Base-by-base conservation (phyloP, 2,113 vertebrate species). In the Nothocercus julius region DNA sequence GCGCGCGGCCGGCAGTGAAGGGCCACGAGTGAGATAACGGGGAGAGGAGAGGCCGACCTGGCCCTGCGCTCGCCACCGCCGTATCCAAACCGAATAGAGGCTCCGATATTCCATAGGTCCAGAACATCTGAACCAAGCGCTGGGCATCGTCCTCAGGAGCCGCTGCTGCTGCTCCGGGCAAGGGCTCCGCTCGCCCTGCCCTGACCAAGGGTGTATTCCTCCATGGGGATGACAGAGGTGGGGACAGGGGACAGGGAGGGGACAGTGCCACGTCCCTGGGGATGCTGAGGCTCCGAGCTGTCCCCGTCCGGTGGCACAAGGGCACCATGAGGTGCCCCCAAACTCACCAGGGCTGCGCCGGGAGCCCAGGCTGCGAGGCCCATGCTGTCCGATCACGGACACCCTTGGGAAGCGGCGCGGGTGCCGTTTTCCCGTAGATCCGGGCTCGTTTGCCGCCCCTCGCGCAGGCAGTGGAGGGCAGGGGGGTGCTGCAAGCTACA, bases 31-130 rank as follows among this genome's bases (percentile, higher is more conserved):
- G 40, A 95, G 85, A 75, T 90, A 75, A 75, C 11, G 56, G 51
- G 91, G 54, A 95, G 87, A 93, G 87, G 93, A 95, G 78, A 93
- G 91, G 67, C 82, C 49, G 94, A 96, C 95, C 94, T 90, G 94
- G 91, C 62, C 87, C 77, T 86, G 94, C 95, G 82, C 56, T 95
- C 94, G 92, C 69, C 15, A 4, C 56, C 0, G 24, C 72, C 72
- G 93, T 63, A 96, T 96, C 81, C 88, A 91, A 96, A 96, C 90
- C 93, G 88, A 97, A 94, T 93, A 15, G 44, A 16, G 44, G 15
- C 16, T 44, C 44, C 44, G 16, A 44, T 16, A 16, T 16, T 44
- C 44, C 16, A 44, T 44, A 44, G 15, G 44, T 44, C 16, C 44
- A 20, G 17, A 47, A 47, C 63, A 96, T 96, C 81, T 84, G 90